Evolutionary conservation across 2,888 invertebrate species (phyloP).

Genomic region (Leptopilina syphax): DNA sequence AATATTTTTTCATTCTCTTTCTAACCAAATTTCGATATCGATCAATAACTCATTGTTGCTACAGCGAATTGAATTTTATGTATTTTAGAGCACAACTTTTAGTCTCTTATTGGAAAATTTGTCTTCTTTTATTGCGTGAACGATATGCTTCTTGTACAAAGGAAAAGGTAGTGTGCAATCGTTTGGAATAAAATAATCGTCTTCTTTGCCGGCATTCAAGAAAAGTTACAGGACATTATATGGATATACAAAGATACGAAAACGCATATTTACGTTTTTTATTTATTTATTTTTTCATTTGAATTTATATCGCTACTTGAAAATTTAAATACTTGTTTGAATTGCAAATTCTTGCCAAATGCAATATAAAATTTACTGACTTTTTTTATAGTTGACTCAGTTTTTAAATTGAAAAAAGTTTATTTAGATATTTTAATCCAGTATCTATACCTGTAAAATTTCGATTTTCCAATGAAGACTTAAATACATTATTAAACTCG

Average conservation of each 20-base stretch:
- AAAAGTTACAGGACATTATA: not conserved
- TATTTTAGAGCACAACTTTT: not conserved
- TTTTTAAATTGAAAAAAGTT: no score
- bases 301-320: no score
- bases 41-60: no score
- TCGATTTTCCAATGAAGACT: no score
- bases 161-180: conserved; percentile 36
- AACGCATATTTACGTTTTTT: not conserved
- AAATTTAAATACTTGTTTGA: no score
- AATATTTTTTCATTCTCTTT: no score
- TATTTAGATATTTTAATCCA: no score
- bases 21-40: no score
- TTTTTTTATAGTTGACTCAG: not conserved
- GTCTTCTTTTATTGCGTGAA: conserved; percentile 25
- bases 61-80: not conserved
- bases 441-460: no score
- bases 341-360: not conserved
- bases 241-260: not conserved
- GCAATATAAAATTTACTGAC: not conserved
- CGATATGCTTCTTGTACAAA: conserved; percentile 13
- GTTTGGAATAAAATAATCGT: conserved; percentile 32
- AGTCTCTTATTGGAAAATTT: conserved; percentile 6
- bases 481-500: no score
- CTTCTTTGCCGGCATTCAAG: not conserved
- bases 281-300: not conserved